These are phyloP conservation scores for Lipophrys pholis DNA, from an alignment of 2,113 vertebrate genomes.

Conservation along the genomic window DNA sequence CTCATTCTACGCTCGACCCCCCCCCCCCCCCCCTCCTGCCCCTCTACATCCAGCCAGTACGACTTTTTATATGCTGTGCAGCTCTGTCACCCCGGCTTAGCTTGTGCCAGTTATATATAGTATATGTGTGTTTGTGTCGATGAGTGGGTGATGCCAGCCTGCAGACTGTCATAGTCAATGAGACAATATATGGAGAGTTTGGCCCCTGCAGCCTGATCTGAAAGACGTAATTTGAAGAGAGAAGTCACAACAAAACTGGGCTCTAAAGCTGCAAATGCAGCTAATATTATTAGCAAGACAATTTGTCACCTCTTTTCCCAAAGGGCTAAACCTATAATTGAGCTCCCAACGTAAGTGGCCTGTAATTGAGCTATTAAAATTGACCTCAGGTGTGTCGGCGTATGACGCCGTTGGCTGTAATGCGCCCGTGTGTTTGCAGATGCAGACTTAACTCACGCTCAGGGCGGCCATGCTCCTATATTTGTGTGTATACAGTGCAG, in stretches of 20 bases:
- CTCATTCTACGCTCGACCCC: slow-evolving; percentile 13
- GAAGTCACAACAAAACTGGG: slow-evolving; percentile 37
- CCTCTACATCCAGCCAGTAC: slow-evolving; percentile 11
- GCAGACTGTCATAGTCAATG: slow-evolving; percentile 50
- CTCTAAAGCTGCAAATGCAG: slow-evolving; percentile 16
- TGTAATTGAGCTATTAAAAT: slow-evolving; percentile 49
- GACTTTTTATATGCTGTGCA: slow-evolving; percentile 34
- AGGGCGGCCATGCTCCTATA: slow-evolving; percentile 35
- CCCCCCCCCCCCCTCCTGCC: background rate
- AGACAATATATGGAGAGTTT: slow-evolving; percentile 41
- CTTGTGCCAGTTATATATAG: slow-evolving; percentile 39
- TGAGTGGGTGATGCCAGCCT: slow-evolving; percentile 37
- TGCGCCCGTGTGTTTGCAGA: background rate
- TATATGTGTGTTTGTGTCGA: slow-evolving; percentile 12
- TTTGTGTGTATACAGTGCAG: slow-evolving; percentile 67
- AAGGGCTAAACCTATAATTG: slow-evolving; percentile 49
- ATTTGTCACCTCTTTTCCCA: slow-evolving; percentile 51
- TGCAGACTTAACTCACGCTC: background rate
- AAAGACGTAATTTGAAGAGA: slow-evolving; percentile 34
- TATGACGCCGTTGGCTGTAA: slow-evolving; percentile 16
- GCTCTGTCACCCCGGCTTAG: slow-evolving; percentile 49
- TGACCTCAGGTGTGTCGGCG: slow-evolving; percentile 60
- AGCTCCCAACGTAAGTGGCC: slow-evolving; percentile 43
- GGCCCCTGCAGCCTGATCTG: slow-evolving; percentile 33
- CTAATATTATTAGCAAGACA: slow-evolving; percentile 45